These are phyloP conservation scores for Periophthalmus magnuspinnatus DNA, from an alignment of 2,797 vertebrate genomes.

Conservation along the genomic window DNA sequence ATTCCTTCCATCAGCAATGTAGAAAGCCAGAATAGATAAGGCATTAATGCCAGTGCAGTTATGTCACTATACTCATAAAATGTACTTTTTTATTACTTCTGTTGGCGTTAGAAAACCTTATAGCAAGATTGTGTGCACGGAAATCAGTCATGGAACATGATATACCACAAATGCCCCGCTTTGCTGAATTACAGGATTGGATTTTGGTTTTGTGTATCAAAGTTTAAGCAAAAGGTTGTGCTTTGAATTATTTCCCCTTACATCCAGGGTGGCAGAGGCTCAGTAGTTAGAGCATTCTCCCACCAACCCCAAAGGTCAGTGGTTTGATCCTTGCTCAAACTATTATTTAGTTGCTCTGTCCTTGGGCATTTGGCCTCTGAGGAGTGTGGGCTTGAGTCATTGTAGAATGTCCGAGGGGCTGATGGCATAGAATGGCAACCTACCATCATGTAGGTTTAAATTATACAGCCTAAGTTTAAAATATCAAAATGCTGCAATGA, in stretches of 20 bases:
- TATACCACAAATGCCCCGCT: neutral
- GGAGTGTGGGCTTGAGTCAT: neutral
- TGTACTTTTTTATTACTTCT: no score
- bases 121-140: no score
- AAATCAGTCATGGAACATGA: neutral
- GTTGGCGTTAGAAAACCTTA: no score
- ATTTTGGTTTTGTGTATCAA: neutral
- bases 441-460: neutral
- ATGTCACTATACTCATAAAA: neutral
- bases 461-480: neutral
- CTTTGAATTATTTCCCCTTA: neutral
- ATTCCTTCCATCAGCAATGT: neutral
- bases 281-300: neutral
- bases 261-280: neutral
- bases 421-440: neutral
- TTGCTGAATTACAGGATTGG: neutral
- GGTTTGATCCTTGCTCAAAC: neutral
- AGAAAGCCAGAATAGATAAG: neutral
- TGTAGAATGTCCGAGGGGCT: neutral
- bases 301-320: neutral
- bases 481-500: no score
- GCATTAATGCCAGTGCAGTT: neutral
- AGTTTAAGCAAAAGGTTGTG: neutral
- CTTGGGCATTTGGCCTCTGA: neutral
- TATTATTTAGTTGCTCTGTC: neutral